Percentiles rank a stretch among this genome's conserved stretches.
Evolutionary conservation across 2,113 vertebrate species (phyloP).

Genomic region (Aspidoscelis tigris): DNA sequence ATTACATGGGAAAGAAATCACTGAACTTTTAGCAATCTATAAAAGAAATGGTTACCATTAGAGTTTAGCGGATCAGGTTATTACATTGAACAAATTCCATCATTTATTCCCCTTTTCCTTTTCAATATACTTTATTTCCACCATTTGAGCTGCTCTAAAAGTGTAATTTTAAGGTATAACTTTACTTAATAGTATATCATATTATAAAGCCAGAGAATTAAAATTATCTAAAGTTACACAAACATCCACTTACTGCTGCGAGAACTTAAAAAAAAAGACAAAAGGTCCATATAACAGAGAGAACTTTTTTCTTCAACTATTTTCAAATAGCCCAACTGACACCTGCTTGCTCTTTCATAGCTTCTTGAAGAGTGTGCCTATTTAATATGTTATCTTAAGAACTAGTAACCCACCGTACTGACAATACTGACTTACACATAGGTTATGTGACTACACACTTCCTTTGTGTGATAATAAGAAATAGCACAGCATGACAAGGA

Average conservation of each 20-base stretch:
- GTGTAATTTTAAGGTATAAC: constrained; percentile 37
- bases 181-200: constrained; percentile 52
- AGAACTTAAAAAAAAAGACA: constrained; percentile 11
- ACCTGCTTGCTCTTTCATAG: background rate
- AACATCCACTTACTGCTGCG: constrained; percentile 28
- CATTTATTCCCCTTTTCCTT: constrained; percentile 37
- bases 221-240: constrained; percentile 45
- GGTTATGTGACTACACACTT: no score
- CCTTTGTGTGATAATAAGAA: no score
- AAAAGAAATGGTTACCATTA: constrained; percentile 45
- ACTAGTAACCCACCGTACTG: no score
- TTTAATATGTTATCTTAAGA: background rate
- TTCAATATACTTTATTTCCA: constrained; percentile 49
- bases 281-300: background rate
- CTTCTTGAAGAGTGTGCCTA: constrained; percentile 1
- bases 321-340: constrained; percentile 24
- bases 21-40: constrained; percentile 43
- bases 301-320: background rate
- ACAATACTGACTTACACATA: no score
- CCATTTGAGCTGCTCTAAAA: constrained; percentile 53
- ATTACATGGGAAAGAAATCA: constrained; percentile 8
- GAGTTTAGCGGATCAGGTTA: constrained; percentile 33
- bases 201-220: constrained; percentile 39
- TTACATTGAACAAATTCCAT: constrained; percentile 41
- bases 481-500: no score